phyloP scores from a whole-genome alignment of 2,797 vertebrate genomes.

The Clamator glandarius region DNA sequence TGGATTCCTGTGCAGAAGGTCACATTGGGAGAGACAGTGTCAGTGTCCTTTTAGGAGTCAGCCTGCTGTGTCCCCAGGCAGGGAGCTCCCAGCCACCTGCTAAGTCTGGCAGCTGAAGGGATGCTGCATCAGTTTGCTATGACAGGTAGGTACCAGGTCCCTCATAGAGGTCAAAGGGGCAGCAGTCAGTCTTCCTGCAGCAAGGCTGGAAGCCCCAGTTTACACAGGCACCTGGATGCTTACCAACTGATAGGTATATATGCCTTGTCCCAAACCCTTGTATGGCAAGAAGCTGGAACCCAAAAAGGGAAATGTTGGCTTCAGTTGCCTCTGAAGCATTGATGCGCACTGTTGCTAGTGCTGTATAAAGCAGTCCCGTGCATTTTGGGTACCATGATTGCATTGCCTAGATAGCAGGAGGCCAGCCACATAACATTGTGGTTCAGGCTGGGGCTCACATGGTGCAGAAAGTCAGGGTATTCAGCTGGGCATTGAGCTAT shows the following conservation, averaged over 20 bases:
- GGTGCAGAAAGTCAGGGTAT: neutral
- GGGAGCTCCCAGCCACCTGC: neutral
- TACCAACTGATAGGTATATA: neutral
- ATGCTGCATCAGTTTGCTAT: neutral
- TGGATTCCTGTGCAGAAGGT: neutral
- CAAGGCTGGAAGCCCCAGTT: neutral
- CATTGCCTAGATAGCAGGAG: neutral
- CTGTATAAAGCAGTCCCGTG: neutral
- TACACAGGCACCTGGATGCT: neutral
- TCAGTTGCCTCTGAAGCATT: rapidly evolving
- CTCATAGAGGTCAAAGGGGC: neutral
- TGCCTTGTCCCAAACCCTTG: neutral
- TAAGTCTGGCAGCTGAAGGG: rapidly evolving
- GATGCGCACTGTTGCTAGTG: neutral
- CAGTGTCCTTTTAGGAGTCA: neutral
- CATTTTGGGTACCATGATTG: neutral
- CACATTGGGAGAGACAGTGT: neutral
- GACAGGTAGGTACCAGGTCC: rapidly evolving
- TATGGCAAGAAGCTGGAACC: neutral
- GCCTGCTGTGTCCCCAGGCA: rapidly evolving
- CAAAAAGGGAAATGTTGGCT: neutral
- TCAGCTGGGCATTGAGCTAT: neutral
- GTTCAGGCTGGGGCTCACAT: neutral
- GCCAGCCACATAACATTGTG: neutral
- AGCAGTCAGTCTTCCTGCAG: neutral